Evolutionary conservation across 2,113 vertebrate species (phyloP).

Genomic region (Lathamus discolor): DNA sequence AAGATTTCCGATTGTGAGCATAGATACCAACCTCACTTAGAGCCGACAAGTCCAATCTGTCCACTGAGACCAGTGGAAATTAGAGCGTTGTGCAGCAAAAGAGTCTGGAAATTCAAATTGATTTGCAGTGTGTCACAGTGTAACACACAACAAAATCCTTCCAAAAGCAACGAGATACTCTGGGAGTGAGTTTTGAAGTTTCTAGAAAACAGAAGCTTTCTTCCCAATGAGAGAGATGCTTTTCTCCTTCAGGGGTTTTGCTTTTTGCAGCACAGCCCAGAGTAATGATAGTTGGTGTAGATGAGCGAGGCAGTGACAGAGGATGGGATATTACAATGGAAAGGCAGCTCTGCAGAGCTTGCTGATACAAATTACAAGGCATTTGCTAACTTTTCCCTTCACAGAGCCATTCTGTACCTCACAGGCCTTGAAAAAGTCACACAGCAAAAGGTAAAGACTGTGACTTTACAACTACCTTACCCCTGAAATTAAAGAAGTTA

Average conservation of each 20-base stretch:
- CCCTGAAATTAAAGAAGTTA: background rate
- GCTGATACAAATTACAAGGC: background rate
- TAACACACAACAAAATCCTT: background rate
- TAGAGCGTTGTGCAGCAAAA: rapidly evolving
- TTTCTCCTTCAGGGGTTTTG: background rate
- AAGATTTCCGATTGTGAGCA: rapidly evolving
- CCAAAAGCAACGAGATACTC: background rate
- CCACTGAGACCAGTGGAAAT: background rate
- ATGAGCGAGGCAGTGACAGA: background rate
- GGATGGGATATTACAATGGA: background rate
- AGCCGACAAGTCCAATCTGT: too few species aligned
- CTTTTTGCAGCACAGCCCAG: rapidly evolving
- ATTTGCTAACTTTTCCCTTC: background rate
- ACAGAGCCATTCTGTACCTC: background rate
- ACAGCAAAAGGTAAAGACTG: background rate
- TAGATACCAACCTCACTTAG: rapidly evolving
- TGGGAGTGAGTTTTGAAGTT: background rate
- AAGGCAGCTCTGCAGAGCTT: background rate
- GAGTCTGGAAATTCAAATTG: background rate
- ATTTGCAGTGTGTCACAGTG: background rate
- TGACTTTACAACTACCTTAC: background rate
- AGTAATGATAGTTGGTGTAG: background rate
- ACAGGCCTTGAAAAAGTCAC: background rate
- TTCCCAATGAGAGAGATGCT: background rate
- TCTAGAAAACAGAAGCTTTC: background rate